Percentiles rank a stretch among this genome's conserved stretches.
phyloP scores from a whole-genome alignment of 2,113 vertebrate species.

The Pterocles orientalis region DNA sequence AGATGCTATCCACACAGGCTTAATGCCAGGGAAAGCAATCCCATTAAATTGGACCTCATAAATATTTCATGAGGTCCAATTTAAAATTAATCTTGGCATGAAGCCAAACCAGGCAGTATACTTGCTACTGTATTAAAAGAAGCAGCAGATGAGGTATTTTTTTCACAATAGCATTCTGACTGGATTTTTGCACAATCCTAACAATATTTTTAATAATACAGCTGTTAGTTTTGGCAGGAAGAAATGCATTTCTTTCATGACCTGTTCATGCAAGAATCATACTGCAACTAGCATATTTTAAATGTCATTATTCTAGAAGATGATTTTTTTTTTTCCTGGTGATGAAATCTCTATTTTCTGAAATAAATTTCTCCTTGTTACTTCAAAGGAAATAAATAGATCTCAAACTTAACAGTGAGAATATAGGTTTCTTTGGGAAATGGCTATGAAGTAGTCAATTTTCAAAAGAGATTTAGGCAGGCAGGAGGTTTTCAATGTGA shows the following conservation, averaged over 20 bases:
- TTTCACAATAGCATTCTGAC: slow-evolving; percentile 52
- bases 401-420: not conserved
- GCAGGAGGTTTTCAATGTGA: not conserved
- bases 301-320: not conserved
- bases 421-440: not conserved
- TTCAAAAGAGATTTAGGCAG: not conserved
- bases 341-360: not conserved
- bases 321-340: not conserved
- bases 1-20: slow-evolving; percentile 71
- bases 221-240: slow-evolving; percentile 56
- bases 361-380: not conserved
- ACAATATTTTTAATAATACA: slow-evolving; percentile 63
- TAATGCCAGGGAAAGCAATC: slow-evolving; percentile 68
- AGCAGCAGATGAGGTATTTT: slow-evolving; percentile 61
- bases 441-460: not conserved
- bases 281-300: not conserved
- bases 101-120: slow-evolving; percentile 56
- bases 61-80: slow-evolving; percentile 72
- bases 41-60: slow-evolving; percentile 70
- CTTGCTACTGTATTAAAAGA: slow-evolving; percentile 65
- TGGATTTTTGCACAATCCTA: slow-evolving; percentile 51
- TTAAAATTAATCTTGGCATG: slow-evolving; percentile 65
- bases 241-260: slow-evolving; percentile 27
- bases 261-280: not conserved
- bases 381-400: not conserved